Evolutionary conservation across 2,113 vertebrate genomes (phyloP), one percentile per base, ranked within the genome.

Genomic region (Psophia crepitans): DNA sequence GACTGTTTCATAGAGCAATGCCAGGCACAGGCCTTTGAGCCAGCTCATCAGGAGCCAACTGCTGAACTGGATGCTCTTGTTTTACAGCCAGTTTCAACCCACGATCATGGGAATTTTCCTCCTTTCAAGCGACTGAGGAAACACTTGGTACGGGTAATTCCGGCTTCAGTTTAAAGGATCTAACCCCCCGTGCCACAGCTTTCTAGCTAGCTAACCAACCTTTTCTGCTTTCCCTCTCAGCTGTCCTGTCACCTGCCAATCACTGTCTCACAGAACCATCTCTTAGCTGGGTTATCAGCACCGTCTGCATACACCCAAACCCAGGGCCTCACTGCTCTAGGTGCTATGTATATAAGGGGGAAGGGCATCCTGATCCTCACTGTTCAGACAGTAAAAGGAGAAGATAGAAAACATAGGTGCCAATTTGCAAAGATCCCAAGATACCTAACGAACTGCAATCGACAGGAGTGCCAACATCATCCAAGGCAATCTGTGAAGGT

Each of bases 51-150:
- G 74, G 80, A 90, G 94, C 93, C 39, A 0, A 85, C 60, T 94
- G 79, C 95, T 90, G 79, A 96, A 91, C 93, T 95, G 93, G 87
- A 94, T 94, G 85, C 88, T 97, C 79, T 97, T 84, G 78, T 95
- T 94, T 85, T 75, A 66, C 97, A 98, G 98, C 98, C 68, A 98
- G 97, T 97, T 98, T 98, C 96, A 98, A 97, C 61, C 97, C 97
- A 80, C 96, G 98, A 48, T 98, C 97, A 81, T 98, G 98, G 98
- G 98, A 98, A 78, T 98, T 97, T 94, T 97, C 98, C 68, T 97
- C 98, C 95, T 76, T 98, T 63, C 98, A 98, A 94, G 96, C 61
- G 23, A 96, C 98, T 1, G 98, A 98, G 9, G 98, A 98, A 68
- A 63, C 96, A 86, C 97, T 98, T 44, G n/a, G 91, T 9, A 94